These are phyloP conservation scores for Hypothenemus hampei DNA, from an alignment of 1,140 invertebrate species.

Conservation along the genomic window DNA sequence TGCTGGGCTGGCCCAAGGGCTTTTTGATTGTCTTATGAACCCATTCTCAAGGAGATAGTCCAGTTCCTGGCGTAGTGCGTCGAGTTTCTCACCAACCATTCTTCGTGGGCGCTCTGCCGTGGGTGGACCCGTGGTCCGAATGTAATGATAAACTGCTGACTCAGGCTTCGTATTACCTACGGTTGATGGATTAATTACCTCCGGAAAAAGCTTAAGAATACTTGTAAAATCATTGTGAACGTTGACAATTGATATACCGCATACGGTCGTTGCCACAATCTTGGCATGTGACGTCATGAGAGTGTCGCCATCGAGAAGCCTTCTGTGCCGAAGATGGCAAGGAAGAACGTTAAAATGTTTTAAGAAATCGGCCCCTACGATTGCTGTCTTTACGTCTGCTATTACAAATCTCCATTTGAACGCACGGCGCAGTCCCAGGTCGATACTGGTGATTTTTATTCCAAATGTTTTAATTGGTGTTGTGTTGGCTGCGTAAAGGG, in stretches of 20 bases:
- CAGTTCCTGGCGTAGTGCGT: slow-evolving; percentile 36
- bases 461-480: too few relatives aligned
- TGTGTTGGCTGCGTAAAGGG: too few relatives aligned
- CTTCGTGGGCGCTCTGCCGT: slow-evolving; percentile 36
- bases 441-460: too few relatives aligned
- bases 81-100: slow-evolving; percentile 38
- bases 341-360: background rate
- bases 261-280: background rate
- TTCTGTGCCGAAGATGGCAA: background rate
- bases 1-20: slow-evolving; percentile 44
- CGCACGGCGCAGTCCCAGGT: slow-evolving; percentile 18
- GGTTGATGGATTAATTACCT: background rate
- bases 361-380: slow-evolving; percentile 27
- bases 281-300: too few relatives aligned
- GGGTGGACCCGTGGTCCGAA: slow-evolving; percentile 39
- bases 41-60: slow-evolving; percentile 28
- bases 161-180: background rate
- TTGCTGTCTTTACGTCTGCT: slow-evolving; percentile 18
- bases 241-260: too few relatives aligned
- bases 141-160: slow-evolving; percentile 26
- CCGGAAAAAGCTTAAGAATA: too few relatives aligned
- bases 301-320: background rate
- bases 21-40: slow-evolving; percentile 37
- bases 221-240: too few relatives aligned
- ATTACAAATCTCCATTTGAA: slow-evolving; percentile 25